Conservation (phyloP, 2,888 invertebrate genomes). For the Drosophila kokeensis region DNA sequence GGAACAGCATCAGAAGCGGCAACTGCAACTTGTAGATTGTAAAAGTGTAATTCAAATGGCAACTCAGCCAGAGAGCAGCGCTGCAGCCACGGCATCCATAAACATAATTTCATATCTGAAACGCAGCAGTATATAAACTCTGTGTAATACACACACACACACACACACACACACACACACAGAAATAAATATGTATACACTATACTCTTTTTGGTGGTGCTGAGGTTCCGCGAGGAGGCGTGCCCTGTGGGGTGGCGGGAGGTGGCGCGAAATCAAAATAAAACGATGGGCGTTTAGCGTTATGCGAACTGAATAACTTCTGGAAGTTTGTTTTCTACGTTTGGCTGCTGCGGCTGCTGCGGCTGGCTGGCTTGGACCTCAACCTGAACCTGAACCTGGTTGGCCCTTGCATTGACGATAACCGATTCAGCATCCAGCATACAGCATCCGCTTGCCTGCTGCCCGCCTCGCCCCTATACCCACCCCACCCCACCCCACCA, state of each 20-base stretch:
- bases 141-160: slow-evolving; percentile 9
- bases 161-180: not conserved
- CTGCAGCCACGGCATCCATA: slow-evolving; percentile 50
- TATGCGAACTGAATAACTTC: slow-evolving; percentile 82
- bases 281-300: slow-evolving; percentile 82
- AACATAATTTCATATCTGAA: slow-evolving; percentile 80
- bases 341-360: slow-evolving; percentile 18
- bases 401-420: slow-evolving; percentile 56
- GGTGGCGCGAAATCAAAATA: slow-evolving; percentile 71
- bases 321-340: slow-evolving; percentile 78
- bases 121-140: slow-evolving; percentile 71
- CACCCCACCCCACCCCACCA: not conserved
- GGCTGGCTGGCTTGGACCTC: slow-evolving; percentile 12
- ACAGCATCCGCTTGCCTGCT: slow-evolving; percentile 11
- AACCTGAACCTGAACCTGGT: slow-evolving; percentile 49
- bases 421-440: slow-evolving; percentile 41
- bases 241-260: slow-evolving; percentile 15
- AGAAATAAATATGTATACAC: not conserved
- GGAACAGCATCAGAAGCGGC: slow-evolving; percentile 30
- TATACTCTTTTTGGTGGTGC: not conserved
- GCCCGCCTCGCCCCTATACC: not conserved
- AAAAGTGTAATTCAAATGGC: slow-evolving; percentile 75
- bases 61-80: slow-evolving; percentile 27
- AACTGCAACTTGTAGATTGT: slow-evolving; percentile 71
- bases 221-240: not conserved